Base-by-base conservation (phyloP, 2,888 invertebrate species). In the Tethea ocularis region DNA sequence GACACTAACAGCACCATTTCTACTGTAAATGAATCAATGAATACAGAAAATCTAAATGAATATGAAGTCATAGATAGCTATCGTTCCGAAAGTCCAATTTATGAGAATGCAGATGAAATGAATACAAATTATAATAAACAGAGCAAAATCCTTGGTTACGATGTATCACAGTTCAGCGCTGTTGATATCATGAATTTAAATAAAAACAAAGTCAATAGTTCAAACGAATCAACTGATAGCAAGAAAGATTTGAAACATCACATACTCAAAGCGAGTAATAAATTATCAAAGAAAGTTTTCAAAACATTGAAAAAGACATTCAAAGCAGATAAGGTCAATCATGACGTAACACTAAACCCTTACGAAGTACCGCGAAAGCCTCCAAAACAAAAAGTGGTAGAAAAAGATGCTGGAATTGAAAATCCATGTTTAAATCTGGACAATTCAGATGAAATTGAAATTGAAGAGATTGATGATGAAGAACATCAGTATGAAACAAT, bases 1-100 rank as follows among this genome's bases (percentile, higher is more conserved):
- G 92, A 92, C 23, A 88, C 84, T 2, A 90, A 93, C 61, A 92
- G 89, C 54, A 92, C 93, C 29, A 87, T 91, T 60, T 91, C 92
- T 17, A 91, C 92, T 8, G 83, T 89, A 10, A 88, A 92, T 61
- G 91, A 91, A 64, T 86, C 68, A 17, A 60, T 77, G 1, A 74
- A 74, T 51, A 52, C 75, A 3, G 85, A 86, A 8, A 71, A 64
- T 2, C 82, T 78, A 56, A 75, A 87, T 66, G 89, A 88, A 59
- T 93, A 93, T 66, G 91, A 91, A 75, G 92, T 92, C 57, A 77
- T 92, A 26, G 90, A 91, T 57, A 72, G 70, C n/a, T 86, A 82
- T 38, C 74, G 88, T 72, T 64, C 87, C 1, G 90, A 89, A 56
- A 90, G 90, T 60, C 91, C 90, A 1, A 80, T 90, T 22, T 91